Base-by-base conservation (phyloP, 2,113 vertebrate species). In the Nannobrachium achirus region DNA sequence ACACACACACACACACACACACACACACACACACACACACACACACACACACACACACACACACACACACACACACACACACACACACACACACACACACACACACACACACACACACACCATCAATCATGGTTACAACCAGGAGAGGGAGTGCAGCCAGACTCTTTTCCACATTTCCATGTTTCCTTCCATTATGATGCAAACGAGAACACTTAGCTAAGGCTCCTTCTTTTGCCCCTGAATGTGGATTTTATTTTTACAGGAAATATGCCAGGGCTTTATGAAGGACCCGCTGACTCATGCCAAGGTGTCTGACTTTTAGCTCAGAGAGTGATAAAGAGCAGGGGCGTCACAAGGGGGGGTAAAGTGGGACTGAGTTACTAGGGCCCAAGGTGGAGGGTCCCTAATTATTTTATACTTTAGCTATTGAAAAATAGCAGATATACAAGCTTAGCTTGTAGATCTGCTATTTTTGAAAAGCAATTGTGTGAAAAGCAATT, bases 91-190 rank as follows among this genome's bases (percentile, higher is more conserved):
- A 59, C 55, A 19, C 55, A 58, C 44, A 58, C 44, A 50, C 53
- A 58, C 33, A 48, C 19, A 71, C 57, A 62, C 38, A 67, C 49
- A 39, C 19, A 49, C 45, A 38, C 40, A 65, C 51, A 1, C 66
- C 56, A 79, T 84, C 76, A 69, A 75, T 82, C 81, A 71, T 67
- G 48, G 75, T 75, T 75, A 73, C 11, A 63, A 67, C 48, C 13
- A 67, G 44, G 41, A 42, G 61, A 75, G 51, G 57, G 16, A 70
- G 69, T 51, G 64, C 13, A 59, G 62, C 15, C 33, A 67, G 56
- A 56, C 59, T 61, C 56, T 53, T 59, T 55, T 71, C 63, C 52
- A 71, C 45, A 48, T 63, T 74, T 74, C 55, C 25, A 56, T 52
- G 71, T 83, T 78, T 76, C 68, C 73, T 60, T 65, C 40, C 44